Percentiles rank a stretch among this genome's conserved stretches.
Conservation (phyloP, 2,797 vertebrate species). For the Pipistrellus pygmaeus region DNA sequence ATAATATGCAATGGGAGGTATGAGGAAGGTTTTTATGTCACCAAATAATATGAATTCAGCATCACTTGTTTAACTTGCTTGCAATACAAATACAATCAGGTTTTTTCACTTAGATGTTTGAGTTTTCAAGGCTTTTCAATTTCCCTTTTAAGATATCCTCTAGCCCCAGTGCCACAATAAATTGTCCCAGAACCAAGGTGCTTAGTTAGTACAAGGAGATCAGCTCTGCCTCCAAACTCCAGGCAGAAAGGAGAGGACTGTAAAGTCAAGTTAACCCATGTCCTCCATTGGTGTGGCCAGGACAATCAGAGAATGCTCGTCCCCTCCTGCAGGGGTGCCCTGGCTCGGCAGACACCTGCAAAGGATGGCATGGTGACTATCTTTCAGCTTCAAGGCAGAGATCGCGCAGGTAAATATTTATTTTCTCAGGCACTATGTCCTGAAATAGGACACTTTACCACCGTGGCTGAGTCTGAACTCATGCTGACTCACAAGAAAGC, state of each 20-base stretch:
- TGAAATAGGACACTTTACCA: background rate
- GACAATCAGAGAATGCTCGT: background rate
- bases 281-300: background rate
- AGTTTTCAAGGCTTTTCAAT: background rate
- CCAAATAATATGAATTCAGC: background rate
- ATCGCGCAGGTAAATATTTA: background rate
- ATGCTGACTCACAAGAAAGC: background rate
- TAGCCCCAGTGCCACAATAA: background rate
- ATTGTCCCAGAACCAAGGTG: background rate
- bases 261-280: background rate
- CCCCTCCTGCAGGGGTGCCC: fast-evolving
- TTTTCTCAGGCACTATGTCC: background rate
- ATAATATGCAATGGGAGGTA: background rate
- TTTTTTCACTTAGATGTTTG: background rate
- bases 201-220: background rate
- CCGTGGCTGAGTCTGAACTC: background rate
- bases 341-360: background rate
- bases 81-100: background rate
- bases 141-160: background rate
- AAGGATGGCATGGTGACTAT: background rate
- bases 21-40: background rate
- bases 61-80: background rate
- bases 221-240: background rate
- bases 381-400: background rate
- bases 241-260: background rate